These are phyloP conservation scores for Andricus curvator DNA, from an alignment of 2,888 invertebrate genomes.

Conservation along the genomic window DNA sequence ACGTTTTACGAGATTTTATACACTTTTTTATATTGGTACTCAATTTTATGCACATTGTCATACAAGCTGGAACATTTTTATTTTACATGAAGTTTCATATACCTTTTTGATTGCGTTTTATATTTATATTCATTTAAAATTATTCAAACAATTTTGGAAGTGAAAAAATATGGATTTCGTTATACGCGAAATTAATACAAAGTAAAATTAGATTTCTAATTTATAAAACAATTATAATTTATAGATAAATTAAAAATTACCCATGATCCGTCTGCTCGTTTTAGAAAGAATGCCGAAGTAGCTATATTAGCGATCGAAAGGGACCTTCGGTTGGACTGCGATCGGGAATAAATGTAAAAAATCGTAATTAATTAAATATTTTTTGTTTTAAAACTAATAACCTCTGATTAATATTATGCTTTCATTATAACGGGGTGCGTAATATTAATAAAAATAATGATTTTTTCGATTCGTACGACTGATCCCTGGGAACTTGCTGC, in stretches of 20 bases:
- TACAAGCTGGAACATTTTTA: not conserved
- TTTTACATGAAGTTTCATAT: too few species aligned
- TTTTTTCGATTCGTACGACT: not conserved
- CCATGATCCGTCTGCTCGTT: constrained; percentile 25
- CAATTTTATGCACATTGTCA: not conserved
- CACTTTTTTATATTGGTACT: not conserved
- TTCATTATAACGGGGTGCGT: too few species aligned
- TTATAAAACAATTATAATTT: not conserved
- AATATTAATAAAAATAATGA: not conserved
- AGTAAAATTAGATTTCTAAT: not conserved
- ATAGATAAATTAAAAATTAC: constrained; percentile 2
- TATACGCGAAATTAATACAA: not conserved
- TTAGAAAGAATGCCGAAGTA: not conserved
- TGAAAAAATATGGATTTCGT: not conserved
- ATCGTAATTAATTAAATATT: too few species aligned
- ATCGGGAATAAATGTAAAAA: not conserved
- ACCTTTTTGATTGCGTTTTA: too few species aligned
- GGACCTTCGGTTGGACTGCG: not conserved
- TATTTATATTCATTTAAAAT: too few species aligned
- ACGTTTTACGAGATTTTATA: not conserved
- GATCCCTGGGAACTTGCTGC: constrained; percentile 30
- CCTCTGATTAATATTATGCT: not conserved
- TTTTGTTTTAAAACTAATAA: not conserved
- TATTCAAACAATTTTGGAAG: not conserved
- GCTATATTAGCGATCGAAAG: constrained; percentile 1